These are phyloP conservation scores for Akabosia matsudoensis DNA, from an alignment of 1,140 invertebrate genomes.

Conservation along the genomic window DNA sequence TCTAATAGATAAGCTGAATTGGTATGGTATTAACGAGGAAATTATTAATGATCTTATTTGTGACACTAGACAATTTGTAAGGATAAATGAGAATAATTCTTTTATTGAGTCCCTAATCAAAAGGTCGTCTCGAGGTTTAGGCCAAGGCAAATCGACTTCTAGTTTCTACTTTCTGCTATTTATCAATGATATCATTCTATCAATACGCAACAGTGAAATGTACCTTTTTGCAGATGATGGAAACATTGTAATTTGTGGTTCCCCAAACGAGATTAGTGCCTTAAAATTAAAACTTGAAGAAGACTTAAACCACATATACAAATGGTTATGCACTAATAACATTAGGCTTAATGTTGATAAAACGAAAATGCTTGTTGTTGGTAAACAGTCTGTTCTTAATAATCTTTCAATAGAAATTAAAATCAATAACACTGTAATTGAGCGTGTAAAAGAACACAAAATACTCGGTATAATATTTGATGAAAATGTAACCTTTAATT, in stretches of 20 bases:
- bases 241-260: neutral
- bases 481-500: too few species aligned
- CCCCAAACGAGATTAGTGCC: neutral
- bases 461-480: too few species aligned
- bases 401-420: too few species aligned
- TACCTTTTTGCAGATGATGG: constrained; percentile 31
- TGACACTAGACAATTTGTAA: neutral
- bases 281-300: neutral
- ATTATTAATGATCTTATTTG: neutral
- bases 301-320: neutral
- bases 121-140: neutral
- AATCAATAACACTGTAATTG: too few species aligned
- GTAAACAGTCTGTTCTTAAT: too few species aligned
- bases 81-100: neutral
- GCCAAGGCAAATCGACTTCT: neutral
- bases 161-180: constrained; percentile 4
- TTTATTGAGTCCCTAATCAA: neutral
- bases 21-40: constrained; percentile 19
- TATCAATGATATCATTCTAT: constrained; percentile 28
- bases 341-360: constrained; percentile 22
- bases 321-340: constrained; percentile 2
- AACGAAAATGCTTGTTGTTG: constrained; percentile 14
- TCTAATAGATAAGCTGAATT: constrained; percentile 21
- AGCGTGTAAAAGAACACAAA: too few species aligned
- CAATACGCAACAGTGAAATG: neutral